A percentile compares a stretch with the other conserved stretches of the same genome.
Evolutionary conservation across 2,113 vertebrate species (phyloP).

Genomic region (Brachyistius frenatus): DNA sequence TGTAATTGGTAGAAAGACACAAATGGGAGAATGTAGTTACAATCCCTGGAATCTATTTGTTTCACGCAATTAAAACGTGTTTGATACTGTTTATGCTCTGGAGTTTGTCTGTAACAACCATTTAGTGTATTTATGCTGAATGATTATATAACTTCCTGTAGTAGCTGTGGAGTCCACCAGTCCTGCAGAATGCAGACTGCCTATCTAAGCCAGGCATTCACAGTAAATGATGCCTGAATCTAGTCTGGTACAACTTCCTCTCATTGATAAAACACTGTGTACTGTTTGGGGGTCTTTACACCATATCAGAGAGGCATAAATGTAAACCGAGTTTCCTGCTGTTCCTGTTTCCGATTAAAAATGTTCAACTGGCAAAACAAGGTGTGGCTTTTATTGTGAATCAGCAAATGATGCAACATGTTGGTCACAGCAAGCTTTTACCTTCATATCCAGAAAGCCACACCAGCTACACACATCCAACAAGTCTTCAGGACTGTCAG

Average conservation of each 20-base stretch:
- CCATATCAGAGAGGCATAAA: slow-evolving; percentile 22
- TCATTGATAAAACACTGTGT: slow-evolving; percentile 2
- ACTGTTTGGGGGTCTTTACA: background rate
- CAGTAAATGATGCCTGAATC: background rate
- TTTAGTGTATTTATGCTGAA: background rate
- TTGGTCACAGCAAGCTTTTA: no score
- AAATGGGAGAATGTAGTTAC: background rate
- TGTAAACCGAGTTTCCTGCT: slow-evolving; percentile 5
- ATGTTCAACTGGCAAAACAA: slow-evolving; percentile 3
- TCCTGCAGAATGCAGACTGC: background rate
- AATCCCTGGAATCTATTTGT: background rate
- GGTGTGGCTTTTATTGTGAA: background rate
- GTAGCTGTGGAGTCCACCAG: background rate
- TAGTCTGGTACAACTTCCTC: background rate
- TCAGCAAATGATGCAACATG: background rate
- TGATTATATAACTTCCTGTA: background rate
- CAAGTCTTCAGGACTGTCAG: background rate
- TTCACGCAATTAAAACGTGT: background rate
- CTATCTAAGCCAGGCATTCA: slow-evolving; percentile 1
- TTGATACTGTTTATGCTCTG: background rate
- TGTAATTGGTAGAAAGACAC: background rate
- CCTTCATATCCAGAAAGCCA: background rate
- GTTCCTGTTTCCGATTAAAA: slow-evolving; percentile 20
- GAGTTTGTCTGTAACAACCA: background rate
- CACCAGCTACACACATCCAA: background rate